phyloP scores from a whole-genome alignment of 2,797 vertebrate species.

The Limosa lapponica region DNA sequence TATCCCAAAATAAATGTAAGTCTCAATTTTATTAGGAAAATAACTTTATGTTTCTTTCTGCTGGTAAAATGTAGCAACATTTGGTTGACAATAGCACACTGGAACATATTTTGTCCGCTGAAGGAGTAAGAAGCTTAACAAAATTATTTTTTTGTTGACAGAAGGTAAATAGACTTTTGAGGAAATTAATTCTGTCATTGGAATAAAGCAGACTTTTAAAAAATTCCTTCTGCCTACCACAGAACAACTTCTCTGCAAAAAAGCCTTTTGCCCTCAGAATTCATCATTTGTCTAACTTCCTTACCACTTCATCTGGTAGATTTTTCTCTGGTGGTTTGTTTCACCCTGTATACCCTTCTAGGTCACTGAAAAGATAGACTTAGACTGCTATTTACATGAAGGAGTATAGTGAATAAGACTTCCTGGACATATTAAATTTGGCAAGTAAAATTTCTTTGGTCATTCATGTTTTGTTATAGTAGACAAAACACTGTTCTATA shows the following conservation, averaged over 20 bases:
- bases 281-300: not conserved
- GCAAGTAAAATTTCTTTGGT: not conserved
- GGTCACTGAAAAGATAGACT: not conserved
- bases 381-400: not conserved
- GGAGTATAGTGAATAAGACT: not conserved
- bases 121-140: slow-evolving; percentile 13
- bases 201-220: not conserved
- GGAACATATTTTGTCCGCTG: not conserved
- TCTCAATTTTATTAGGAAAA: not conserved
- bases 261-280: not conserved
- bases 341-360: not conserved
- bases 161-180: slow-evolving; percentile 26
- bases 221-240: not conserved
- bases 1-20: not conserved
- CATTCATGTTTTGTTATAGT: not conserved
- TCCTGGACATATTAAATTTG: not conserved
- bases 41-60: slow-evolving; percentile 6
- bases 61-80: slow-evolving; percentile 3
- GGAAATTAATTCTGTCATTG: slow-evolving; percentile 13
- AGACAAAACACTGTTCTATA: not conserved
- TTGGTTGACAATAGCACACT: not conserved
- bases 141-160: not conserved
- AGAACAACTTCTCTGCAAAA: not conserved
- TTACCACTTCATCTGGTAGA: not conserved
- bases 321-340: not conserved